Evolutionary conservation across 2,888 invertebrate genomes (phyloP).

Genomic region (Rhimphoctona megacephalus): DNA sequence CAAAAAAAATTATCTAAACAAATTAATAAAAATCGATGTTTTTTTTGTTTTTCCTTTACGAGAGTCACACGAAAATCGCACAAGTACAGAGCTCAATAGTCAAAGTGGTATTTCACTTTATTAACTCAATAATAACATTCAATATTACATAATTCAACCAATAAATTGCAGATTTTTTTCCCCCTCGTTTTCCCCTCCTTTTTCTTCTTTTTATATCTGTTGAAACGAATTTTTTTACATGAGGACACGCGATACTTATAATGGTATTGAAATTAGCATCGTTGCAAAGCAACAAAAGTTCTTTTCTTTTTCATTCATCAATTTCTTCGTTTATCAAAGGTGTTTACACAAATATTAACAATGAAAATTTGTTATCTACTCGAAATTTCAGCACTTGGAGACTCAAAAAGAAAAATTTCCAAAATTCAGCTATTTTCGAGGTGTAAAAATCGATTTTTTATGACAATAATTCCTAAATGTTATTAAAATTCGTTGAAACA

Average conservation of each 20-base stretch:
- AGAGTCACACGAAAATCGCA: constrained; percentile 39
- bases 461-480: neutral
- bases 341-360: neutral
- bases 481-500: neutral
- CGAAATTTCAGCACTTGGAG: neutral
- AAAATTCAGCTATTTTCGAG: neutral
- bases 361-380: neutral
- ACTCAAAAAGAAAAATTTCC: neutral
- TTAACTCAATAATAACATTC: constrained; percentile 84
- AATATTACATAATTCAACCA: constrained; percentile 84
- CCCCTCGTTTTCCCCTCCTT: constrained; percentile 19
- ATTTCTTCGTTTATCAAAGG: neutral
- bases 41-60: constrained; percentile 6
- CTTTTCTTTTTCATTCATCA: neutral
- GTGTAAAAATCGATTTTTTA: neutral
- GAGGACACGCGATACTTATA: constrained; percentile 80
- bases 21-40: constrained; percentile 11
- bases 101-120: constrained; percentile 84
- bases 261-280: neutral
- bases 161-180: constrained; percentile 77
- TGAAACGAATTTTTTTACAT: constrained; percentile 78
- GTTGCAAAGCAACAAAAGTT: neutral
- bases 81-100: constrained; percentile 77
- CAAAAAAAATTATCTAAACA: neutral
- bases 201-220: constrained; percentile 17